These are phyloP conservation scores for Barypeithes pellucidus DNA, from an alignment of 2,888 invertebrate species.

Conservation along the genomic window DNA sequence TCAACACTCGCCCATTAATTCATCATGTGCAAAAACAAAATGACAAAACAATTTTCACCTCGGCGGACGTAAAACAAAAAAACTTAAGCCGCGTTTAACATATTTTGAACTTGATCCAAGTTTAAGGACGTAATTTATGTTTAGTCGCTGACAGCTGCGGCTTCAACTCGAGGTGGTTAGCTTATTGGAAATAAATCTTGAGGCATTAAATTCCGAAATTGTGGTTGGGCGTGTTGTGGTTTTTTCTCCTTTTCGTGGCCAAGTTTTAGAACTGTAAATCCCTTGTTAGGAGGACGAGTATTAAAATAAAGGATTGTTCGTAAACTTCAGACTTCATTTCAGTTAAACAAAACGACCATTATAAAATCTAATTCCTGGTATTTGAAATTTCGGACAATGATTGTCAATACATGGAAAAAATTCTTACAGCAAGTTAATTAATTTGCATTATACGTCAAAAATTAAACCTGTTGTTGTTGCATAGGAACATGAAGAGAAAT, in stretches of 20 bases:
- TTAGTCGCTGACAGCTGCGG: constrained; percentile 22
- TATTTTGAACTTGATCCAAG: constrained; percentile 52
- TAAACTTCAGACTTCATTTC: no score
- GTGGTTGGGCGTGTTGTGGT: constrained; percentile 28
- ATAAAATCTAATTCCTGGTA: no score
- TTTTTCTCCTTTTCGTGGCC: background rate
- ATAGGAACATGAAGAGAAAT: no score
- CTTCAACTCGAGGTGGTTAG: constrained; percentile 17
- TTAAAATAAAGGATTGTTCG: no score
- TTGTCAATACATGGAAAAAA: no score
- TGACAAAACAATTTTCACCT: constrained; percentile 31
- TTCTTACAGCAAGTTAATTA: no score
- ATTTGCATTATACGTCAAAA: no score
- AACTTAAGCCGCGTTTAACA: constrained; percentile 34
- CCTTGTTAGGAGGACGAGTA: constrained; percentile 1
- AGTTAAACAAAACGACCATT: no score
- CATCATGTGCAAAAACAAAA: constrained; percentile 30
- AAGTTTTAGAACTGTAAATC: constrained; percentile 1
- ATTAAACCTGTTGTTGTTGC: no score
- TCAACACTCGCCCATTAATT: constrained; percentile 14
- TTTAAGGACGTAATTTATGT: constrained; percentile 51
- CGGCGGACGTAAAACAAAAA: constrained; percentile 25
- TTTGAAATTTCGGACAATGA: no score
- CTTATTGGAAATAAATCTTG: constrained; percentile 43
- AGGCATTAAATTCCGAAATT: constrained; percentile 27